Evolutionary conservation across 2,797 vertebrate species (phyloP), one percentile per base, ranked within the genome.

Genomic region (Lophotriccus pileatus): DNA sequence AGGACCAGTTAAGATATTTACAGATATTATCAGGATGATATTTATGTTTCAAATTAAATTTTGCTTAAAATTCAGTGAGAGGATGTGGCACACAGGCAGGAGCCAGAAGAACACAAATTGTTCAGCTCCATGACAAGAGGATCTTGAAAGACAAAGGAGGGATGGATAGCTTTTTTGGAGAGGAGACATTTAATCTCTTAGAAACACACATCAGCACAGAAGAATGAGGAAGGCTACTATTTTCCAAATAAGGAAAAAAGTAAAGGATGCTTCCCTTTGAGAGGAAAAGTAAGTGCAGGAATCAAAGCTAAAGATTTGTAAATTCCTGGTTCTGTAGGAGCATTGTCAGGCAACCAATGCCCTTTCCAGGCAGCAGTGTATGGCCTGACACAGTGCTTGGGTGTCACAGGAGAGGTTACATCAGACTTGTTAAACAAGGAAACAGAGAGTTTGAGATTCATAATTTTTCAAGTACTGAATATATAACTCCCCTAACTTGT

Each of bases 381-480:
- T 46, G 44, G 21, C 72, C 89, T 85, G 68, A 52, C 1, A 3
- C 39, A 46, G 72, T 23, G 30, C 63, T 37, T 25, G 64, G 44
- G 72, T 73, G 64, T 43, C 52, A 74, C 8, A 5, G 59, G 49
- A 87, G 9, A 7, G 37, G 9, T 52, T 46, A 13, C 0, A 0
- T 60, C 84, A 89, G 13, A 24, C 49, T 62, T 24, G 15, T 52
- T 60, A 70, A 70, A 70, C 34, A 80, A 56, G 59, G 53, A 92
- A 92, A 74, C 12, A 60, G 39, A 75, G 14, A 85, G 27, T 55
- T 77, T 53, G 25, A 64, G 36, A 67, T 76, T 67, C 52, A 41
- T 41, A 23, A 7, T 75, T 89, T 90, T 89, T 94, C 77, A 68
- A 84, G 64, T 49, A 89, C 56, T 44, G 59, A 80, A 89, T 47